phyloP scores from a whole-genome alignment of 2,113 vertebrate genomes.

The Bettongia penicillata region DNA sequence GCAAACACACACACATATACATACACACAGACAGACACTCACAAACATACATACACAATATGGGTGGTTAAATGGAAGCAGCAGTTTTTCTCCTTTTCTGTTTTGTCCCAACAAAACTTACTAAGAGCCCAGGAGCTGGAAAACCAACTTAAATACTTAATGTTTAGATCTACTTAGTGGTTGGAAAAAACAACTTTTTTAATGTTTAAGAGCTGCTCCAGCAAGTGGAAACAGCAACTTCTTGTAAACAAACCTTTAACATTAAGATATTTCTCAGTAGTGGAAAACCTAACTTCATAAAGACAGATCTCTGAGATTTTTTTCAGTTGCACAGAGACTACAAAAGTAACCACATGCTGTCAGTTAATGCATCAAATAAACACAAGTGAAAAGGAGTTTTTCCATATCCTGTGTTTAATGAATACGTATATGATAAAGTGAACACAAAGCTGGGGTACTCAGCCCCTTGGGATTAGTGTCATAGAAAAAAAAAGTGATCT shows the following conservation, averaged over 20 bases:
- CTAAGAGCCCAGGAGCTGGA: slow-evolving; percentile 83
- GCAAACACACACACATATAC: background rate
- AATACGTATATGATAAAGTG: slow-evolving; percentile 65
- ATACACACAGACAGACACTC: background rate
- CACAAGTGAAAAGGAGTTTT: slow-evolving; percentile 80
- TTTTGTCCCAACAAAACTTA: slow-evolving; percentile 79
- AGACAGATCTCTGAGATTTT: slow-evolving; percentile 80
- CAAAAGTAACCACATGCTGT: slow-evolving; percentile 79
- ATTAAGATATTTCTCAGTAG: slow-evolving; percentile 82
- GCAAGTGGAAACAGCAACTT: slow-evolving; percentile 86
- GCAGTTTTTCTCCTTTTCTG: slow-evolving; percentile 29
- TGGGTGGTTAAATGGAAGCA: slow-evolving; percentile 59
- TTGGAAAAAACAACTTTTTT: slow-evolving; percentile 88
- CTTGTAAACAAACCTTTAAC: slow-evolving; percentile 88
- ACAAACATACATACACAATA: background rate
- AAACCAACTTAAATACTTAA: slow-evolving; percentile 85
- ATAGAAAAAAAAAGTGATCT: background rate
- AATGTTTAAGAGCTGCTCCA: slow-evolving; percentile 75
- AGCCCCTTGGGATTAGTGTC: background rate
- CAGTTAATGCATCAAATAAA: slow-evolving; percentile 79
- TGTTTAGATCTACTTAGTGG: slow-evolving; percentile 89
- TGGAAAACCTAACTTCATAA: slow-evolving; percentile 84
- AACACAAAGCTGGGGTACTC: background rate
- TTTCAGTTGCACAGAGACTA: slow-evolving; percentile 77
- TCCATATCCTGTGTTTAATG: slow-evolving; percentile 79